A percentile compares a stretch with the other conserved stretches of the same genome.
Conservation (phyloP, 2,888 invertebrate genomes). For the Athalia circularis region DNA sequence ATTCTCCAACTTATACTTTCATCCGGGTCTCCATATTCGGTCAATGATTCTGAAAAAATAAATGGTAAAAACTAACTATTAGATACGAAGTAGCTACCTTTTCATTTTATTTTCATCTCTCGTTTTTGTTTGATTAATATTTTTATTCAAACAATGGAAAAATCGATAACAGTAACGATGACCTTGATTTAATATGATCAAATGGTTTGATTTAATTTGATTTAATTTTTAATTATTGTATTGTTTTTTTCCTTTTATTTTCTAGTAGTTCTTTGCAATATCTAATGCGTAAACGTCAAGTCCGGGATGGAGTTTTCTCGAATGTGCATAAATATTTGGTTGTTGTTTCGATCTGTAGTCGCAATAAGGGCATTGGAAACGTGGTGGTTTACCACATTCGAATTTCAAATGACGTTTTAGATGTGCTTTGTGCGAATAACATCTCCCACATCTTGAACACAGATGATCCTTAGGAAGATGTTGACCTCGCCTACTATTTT, state of each 20-base stretch:
- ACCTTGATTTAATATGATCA: too few species aligned
- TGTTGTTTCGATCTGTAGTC: conserved; percentile 56
- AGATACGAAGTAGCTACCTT: not conserved
- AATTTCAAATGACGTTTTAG: conserved; percentile 57
- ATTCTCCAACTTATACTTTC: conserved; percentile 12
- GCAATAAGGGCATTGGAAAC: conserved; percentile 62
- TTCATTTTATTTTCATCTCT: not conserved
- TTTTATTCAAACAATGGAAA: not conserved
- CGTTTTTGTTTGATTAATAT: not conserved
- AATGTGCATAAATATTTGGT: conserved; percentile 56
- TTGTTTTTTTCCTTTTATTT: not conserved
- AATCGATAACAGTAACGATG: too few species aligned
- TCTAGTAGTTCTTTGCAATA: not conserved
- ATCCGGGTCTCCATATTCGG: conserved; percentile 44
- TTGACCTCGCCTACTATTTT: not conserved
- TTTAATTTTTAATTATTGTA: not conserved
- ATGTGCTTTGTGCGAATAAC: conserved; percentile 53
- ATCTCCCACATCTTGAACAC: conserved; percentile 55
- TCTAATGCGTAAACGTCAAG: conserved; percentile 34
- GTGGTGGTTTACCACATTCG: conserved; percentile 64
- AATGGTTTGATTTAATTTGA: too few species aligned
- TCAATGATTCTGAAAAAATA: conserved; percentile 29
- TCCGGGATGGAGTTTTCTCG: conserved; percentile 48
- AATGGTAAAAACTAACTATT: conserved; percentile 32
- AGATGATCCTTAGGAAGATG: conserved; percentile 49